Base-by-base conservation (phyloP, 2,888 invertebrate genomes). In the Netelia virgata region DNA sequence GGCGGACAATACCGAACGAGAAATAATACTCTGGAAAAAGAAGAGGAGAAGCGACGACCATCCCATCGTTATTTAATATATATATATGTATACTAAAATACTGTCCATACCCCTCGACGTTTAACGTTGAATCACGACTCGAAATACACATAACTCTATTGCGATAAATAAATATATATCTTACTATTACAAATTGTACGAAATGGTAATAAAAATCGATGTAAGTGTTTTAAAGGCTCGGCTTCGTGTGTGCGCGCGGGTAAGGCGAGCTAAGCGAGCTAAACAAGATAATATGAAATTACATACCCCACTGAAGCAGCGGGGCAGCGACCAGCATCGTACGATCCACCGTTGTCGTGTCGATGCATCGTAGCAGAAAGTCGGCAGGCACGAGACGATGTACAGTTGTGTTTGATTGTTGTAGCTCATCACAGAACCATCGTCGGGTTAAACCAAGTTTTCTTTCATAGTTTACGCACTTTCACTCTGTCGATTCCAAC, bases 121-220 rank as follows among this genome's bases (percentile, higher is more conserved):
- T 82, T n/a, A 50, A 70, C 68, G 80, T 86, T 69, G 72, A 47
- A 55, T 81, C 84, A 86, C 66, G 66, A 84, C 79, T 84, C 80
- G 80, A 79, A 73, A 83, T 68, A 73, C 66, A 80, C 63, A 85
- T 75, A 78, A 75, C 74, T 81, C 72, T 82, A 84, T 83, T 85
- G 81, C 70, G 85, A 83, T 83, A 82, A 86, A 84, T 82, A 82
- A 86, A 85, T 82, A 63, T 82, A 70, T 82, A 81, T 83, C 84
- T 87, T 82, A 87, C 74, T 86, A 88, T 85, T 86, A 83, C 63
- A 83, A 87, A 88, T 86, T 89, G 88, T 90, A 90, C 81, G 88
- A 90, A 88, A 89, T 89, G 88, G 89, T 88, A 91, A 91, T 88
- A 91, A 91, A 90, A 88, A 89, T 88, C 88, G 90, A 88, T 89